These are phyloP conservation scores for Gymnarchus niloticus DNA, from an alignment of 2,113 vertebrate species.

Conservation along the genomic window DNA sequence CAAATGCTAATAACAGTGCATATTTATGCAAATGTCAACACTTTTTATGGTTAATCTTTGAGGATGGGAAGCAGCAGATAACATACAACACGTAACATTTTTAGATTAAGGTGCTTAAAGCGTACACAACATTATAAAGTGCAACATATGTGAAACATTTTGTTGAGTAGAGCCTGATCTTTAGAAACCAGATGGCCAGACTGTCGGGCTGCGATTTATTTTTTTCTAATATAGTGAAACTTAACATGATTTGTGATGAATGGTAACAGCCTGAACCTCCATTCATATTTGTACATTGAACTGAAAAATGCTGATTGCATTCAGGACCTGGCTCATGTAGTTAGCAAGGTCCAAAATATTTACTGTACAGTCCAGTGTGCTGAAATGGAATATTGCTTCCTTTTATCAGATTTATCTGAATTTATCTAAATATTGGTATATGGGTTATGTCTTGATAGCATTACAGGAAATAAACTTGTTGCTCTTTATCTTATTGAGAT, in stretches of 20 bases:
- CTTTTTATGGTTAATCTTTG: background rate
- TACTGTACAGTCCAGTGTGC: no score
- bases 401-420: background rate
- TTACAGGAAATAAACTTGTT: background rate
- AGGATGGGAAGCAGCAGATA: background rate
- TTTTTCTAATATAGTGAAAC: background rate
- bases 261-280: background rate
- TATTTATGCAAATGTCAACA: background rate
- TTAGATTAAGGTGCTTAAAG: background rate
- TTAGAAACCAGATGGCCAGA: background rate
- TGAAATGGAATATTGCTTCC: background rate
- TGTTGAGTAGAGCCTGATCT: background rate
- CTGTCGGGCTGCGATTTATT: background rate
- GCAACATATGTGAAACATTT: background rate
- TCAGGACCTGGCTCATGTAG: background rate
- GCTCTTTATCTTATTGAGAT: background rate
- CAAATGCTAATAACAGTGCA: background rate
- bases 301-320: background rate
- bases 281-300: no score
- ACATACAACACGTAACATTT: background rate
- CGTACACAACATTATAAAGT: background rate
- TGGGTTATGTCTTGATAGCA: background rate
- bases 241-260: background rate
- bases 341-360: background rate
- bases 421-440: background rate